Conservation (phyloP, 2,888 invertebrate species). For the Epistrophe grossulariae region DNA sequence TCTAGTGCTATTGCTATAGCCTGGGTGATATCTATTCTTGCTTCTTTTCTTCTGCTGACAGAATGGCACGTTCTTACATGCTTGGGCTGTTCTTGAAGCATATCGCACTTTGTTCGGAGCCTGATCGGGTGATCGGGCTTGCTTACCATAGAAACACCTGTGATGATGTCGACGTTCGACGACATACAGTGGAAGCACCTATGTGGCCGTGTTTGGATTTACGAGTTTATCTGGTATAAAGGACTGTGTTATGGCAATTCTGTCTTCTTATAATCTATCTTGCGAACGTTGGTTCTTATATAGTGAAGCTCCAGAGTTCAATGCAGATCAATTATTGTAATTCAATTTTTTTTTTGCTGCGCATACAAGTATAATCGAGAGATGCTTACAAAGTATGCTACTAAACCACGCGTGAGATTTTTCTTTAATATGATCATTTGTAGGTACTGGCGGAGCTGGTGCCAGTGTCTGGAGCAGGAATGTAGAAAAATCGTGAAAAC, state of each 20-base stretch:
- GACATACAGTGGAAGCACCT: constrained; percentile 65
- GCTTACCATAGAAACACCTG: constrained; percentile 15
- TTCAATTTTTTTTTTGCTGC: constrained; percentile 17
- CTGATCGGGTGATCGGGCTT: background rate
- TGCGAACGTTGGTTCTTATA: constrained; percentile 8
- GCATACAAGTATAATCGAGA: constrained; percentile 28
- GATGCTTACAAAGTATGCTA: constrained; percentile 50
- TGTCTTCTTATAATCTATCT: background rate
- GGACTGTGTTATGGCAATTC: constrained; percentile 50
- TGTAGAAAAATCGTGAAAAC: constrained; percentile 74
- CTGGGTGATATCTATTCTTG: constrained; percentile 7
- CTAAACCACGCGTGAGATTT: constrained; percentile 66
- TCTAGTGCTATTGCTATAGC: background rate
- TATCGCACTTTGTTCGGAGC: constrained; percentile 12
- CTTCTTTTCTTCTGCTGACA: constrained; percentile 6
- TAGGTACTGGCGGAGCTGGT: constrained; percentile 12
- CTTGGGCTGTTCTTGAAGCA: constrained; percentile 43
- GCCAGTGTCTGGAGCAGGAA: constrained; percentile 54
- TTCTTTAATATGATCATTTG: constrained; percentile 63
- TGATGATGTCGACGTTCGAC: constrained; percentile 56
- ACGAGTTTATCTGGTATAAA: constrained; percentile 70
- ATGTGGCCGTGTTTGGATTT: constrained; percentile 55
- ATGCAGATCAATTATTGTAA: constrained; percentile 31
- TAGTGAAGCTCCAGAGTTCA: constrained; percentile 39
- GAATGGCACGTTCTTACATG: constrained; percentile 57